Evolutionary conservation across 2,113 vertebrate genomes (phyloP).

Genomic region (Hepsetus odoe): DNA sequence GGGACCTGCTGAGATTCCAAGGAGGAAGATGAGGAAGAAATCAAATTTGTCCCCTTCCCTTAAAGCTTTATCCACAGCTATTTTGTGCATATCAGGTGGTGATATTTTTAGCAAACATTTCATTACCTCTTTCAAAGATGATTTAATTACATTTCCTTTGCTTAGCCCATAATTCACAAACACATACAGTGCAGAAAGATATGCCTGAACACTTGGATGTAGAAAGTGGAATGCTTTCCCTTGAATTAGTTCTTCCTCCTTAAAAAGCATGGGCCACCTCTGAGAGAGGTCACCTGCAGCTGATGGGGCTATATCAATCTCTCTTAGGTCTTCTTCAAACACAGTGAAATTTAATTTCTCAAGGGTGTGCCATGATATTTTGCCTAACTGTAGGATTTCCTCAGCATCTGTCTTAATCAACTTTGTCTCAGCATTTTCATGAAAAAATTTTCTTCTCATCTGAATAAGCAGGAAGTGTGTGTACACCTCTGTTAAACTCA

Average conservation of each 20-base stretch:
- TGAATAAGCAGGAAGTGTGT: constrained; percentile 14
- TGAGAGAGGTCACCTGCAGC: constrained; percentile 7
- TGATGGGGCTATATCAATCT: not conserved
- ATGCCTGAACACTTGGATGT: constrained; percentile 2
- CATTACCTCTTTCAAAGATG: not conserved
- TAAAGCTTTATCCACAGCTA: not conserved
- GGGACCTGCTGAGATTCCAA: not conserved
- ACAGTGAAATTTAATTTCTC: not conserved
- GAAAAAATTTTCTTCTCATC: not conserved
- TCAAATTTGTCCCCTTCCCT: not conserved
- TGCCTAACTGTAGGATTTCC: constrained; percentile 21
- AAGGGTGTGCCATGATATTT: constrained; percentile 18
- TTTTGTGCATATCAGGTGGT: not conserved
- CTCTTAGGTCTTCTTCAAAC: not conserved
- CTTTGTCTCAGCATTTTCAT: not conserved
- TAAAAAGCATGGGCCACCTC: not conserved
- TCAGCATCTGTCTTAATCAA: not conserved
- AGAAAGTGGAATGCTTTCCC: not conserved
- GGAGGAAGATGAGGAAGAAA: constrained; percentile 1
- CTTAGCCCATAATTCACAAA: not conserved
- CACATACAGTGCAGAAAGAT: not conserved
- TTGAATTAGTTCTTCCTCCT: not conserved
- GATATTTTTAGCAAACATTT: not conserved
- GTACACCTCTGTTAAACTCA: constrained; percentile 13
- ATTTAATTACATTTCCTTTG: not conserved